Evolutionary conservation across 2,797 vertebrate species (phyloP).

Genomic region (Poeciliopsis infans): DNA sequence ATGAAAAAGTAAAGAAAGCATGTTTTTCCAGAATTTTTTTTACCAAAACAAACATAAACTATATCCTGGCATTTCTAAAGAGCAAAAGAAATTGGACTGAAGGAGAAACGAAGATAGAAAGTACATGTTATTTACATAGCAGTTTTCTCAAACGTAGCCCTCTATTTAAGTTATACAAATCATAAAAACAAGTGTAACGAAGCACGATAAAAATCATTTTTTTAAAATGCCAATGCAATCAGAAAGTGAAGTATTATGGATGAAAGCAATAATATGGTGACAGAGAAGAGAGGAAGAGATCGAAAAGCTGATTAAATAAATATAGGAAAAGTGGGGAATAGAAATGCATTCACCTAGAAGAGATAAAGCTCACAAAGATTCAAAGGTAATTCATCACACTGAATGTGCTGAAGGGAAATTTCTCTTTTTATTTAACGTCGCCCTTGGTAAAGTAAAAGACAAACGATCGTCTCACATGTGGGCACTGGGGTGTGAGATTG

Average conservation of each 20-base stretch:
- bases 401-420: constrained; percentile 9
- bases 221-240: neutral
- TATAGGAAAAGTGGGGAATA: constrained; percentile 16
- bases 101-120: neutral
- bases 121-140: neutral
- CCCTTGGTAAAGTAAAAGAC: constrained; percentile 40
- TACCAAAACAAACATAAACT: neutral
- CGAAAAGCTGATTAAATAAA: constrained; percentile 13
- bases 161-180: neutral
- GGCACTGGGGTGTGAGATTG: constrained; percentile 51
- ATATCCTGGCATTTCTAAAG: neutral
- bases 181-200: neutral
- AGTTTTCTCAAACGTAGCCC: neutral
- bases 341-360: constrained; percentile 3
- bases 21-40: neutral
- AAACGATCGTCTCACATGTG: constrained; percentile 26
- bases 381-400: constrained; percentile 18
- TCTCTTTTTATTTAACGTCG: constrained; percentile 22
- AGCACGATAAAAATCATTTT: neutral
- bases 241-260: neutral
- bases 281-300: constrained; percentile 6
- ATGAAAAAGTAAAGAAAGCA: neutral
- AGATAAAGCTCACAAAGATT: constrained; percentile 2
- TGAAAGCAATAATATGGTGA: neutral
- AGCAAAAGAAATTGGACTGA: neutral